A percentile compares a stretch with the other conserved stretches of the same genome.
phyloP scores from a whole-genome alignment of 2,797 vertebrate genomes.

The Crotalus adamanteus region DNA sequence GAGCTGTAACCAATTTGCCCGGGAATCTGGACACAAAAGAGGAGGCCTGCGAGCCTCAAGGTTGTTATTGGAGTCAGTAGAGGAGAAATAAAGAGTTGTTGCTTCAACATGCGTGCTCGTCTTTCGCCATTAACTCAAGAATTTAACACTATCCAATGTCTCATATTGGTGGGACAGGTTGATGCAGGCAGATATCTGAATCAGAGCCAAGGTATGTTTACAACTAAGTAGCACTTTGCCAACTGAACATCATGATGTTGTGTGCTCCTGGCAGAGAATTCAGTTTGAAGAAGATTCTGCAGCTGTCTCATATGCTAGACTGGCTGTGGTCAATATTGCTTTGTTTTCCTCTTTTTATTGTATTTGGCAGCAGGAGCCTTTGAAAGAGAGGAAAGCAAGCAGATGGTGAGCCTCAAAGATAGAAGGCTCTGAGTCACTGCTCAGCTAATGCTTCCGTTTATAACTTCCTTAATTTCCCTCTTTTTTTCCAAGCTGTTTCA shows the following conservation, averaged over 20 bases:
- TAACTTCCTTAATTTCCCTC: slow-evolving; percentile 5
- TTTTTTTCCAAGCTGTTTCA: slow-evolving; percentile 1
- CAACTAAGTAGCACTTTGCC: neutral
- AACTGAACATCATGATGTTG: neutral
- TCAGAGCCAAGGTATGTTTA: neutral
- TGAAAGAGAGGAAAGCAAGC: slow-evolving; percentile 12
- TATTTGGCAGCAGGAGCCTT: neutral
- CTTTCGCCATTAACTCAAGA: too few relatives aligned
- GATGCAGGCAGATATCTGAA: neutral
- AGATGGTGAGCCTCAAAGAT: slow-evolving; percentile 25
- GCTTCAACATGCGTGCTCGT: too few relatives aligned
- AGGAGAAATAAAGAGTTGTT: too few relatives aligned
- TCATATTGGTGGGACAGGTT: neutral
- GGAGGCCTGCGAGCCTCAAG: too few relatives aligned
- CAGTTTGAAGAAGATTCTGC: neutral
- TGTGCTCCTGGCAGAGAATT: neutral
- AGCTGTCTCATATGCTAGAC: neutral
- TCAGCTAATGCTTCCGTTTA: slow-evolving; percentile 18
- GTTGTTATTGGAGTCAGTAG: too few relatives aligned
- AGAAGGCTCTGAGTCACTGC: neutral
- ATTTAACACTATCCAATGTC: neutral
- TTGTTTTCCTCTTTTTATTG: slow-evolving; percentile 23
- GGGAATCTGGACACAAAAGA: too few relatives aligned
- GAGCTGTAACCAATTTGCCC: too few relatives aligned
- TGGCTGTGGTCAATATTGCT: neutral